These are phyloP conservation scores for Shinisaurus crocodilurus DNA, from an alignment of 2,113 vertebrate species.

Conservation along the genomic window DNA sequence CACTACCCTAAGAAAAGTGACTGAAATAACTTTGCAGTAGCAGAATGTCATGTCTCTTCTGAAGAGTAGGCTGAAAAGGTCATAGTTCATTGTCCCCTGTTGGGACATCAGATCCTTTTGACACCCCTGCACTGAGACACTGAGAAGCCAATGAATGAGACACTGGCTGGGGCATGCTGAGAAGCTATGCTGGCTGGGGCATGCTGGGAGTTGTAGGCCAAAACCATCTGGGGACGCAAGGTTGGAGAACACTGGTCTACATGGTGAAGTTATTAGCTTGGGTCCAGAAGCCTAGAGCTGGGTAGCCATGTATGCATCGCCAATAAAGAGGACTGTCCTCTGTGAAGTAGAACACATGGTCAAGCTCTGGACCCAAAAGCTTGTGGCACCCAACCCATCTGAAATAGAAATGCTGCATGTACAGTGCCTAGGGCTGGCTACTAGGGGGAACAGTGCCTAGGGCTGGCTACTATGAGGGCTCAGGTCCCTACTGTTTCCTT, in stretches of 20 bases:
- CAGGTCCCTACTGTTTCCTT: not conserved
- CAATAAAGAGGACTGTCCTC: too few relatives aligned
- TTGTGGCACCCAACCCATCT: not conserved
- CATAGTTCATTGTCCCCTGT: not conserved
- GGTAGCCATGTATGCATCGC: too few relatives aligned
- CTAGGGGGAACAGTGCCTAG: not conserved
- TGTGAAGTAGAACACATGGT: too few relatives aligned
- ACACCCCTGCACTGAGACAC: not conserved
- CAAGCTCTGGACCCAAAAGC: not conserved
- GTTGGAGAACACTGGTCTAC: too few relatives aligned
- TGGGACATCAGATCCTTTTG: not conserved
- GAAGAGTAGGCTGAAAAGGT: not conserved
- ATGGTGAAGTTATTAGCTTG: not conserved
- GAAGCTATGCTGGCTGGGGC: too few relatives aligned
- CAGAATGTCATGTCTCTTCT: not conserved
- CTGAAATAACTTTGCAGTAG: not conserved
- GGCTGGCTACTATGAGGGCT: not conserved
- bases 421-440: not conserved
- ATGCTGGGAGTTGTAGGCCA: too few relatives aligned
- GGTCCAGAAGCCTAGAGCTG: not conserved
- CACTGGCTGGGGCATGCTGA: too few relatives aligned
- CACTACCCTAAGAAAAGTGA: not conserved
- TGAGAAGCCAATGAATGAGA: not conserved
- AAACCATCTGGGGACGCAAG: too few relatives aligned
- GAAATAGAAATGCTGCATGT: not conserved